Base-by-base conservation (phyloP, 92 coral and sea anemone genomes). In the Epizoanthus stellaris region DNA sequence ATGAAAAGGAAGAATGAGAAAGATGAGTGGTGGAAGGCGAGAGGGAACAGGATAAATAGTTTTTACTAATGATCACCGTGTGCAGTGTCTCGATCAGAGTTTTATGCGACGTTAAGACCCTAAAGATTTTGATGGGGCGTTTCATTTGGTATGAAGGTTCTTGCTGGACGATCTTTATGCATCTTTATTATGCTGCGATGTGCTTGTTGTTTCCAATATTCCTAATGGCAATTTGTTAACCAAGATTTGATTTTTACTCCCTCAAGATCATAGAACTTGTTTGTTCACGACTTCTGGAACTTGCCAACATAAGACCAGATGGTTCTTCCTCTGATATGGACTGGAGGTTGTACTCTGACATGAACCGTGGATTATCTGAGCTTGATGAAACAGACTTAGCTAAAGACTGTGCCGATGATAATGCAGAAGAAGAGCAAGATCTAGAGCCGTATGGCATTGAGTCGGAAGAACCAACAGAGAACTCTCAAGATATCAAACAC, bases 261-360 rank as follows among this genome's bases (percentile, higher is more conserved):
- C 23, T 73, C 1, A 66, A 94, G 93, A 76, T 94, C 39, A 85
- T 94, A 30, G 88, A 82, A 19, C 52, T 85, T 56, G 84, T 88
- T 40, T 94, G 98, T 64, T 87, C 93, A 47, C 91, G 98, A 43
- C 81, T 94, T 16, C 81, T 94, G 65, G 93, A 94, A 57, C 87
- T 94, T 17, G 95, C 95, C 34, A 91, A 85, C 69, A 89, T 96
- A 42, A 92, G 80, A 72, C 57, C 80, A 7, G 98, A 89, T 66
- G 59, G 60, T 3, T 63, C 72, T 2, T 66, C 85, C 40, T 67
- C 77, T 38, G 86, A 88, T 40, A 80, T 89, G 82, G 70, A 72
- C 60, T 89, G 95, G 95, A 67, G 75, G 6, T 82, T 94, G 40
- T 82, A 86, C 4, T 68, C 70, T 3, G 95, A 92, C n/a, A 86